Evolutionary conservation across 1,140 invertebrate species (phyloP), one percentile per base, ranked within the genome.

Genomic region (Aphis craccivora): DNA sequence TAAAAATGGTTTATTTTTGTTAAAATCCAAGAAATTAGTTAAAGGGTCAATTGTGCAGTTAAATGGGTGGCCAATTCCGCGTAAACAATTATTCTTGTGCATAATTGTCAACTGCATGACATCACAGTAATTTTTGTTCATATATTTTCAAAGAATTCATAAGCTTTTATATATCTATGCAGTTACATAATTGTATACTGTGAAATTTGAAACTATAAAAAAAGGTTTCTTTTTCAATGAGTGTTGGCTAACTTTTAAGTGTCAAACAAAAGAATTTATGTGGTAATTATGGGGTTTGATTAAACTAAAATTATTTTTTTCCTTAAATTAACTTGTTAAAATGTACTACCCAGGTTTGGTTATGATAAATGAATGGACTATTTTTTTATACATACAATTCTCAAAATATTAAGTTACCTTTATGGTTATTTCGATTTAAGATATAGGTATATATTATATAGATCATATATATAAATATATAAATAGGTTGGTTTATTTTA

Each of bases 341-440:
- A 40, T 35, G 18, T 60, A 37, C 22, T 60, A 67, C 60, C 35
- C 53, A 35, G 40, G 20, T 60, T 60, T 25, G 37, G 53, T 22
- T 55, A 89, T 89, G 88, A 55, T 89, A 45, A 20, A 2, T 43
- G 14, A 90, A 60, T 60, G 8, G 25, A 67, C 9, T 67, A 67
- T 67, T 90, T 90, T 90, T 90, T 67, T 60, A 90, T 35, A 60
- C 30, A n/a, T 20, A 90, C 40, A 67, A 90, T 90, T 90, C 53
- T 90, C 53, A 90, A 90, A 90, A 90, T 90, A 55, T n/a, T 53
- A 55, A 67, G 89, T 90, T 90, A 90, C 88, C 88, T 53, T 30
- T 60, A 43, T 67, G 53, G 48, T 89, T 90, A 67, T 30, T 40
- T 90, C 30, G 20, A 43, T 11, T 43, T 60, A 90, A 90, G 60